Evolutionary conservation across 2,113 vertebrate species (phyloP).

Genomic region (Etheostoma spectabile): DNA sequence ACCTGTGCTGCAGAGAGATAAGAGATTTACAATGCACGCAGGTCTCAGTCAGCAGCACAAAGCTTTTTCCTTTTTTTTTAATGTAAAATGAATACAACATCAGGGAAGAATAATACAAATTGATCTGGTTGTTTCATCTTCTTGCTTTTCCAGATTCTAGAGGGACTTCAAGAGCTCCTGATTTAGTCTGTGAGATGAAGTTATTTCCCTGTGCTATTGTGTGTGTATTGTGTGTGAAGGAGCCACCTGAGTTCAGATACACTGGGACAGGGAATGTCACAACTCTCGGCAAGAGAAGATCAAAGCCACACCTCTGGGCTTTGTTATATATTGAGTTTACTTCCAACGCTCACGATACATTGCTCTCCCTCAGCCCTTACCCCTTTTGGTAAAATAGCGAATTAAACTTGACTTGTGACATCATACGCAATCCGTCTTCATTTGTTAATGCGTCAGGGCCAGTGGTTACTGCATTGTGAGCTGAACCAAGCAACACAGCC

Average conservation of each 20-base stretch:
- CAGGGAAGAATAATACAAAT: constrained; percentile 46
- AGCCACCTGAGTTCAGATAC: constrained; percentile 47
- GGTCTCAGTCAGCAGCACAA: constrained; percentile 39
- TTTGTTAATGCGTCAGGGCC: constrained; percentile 68
- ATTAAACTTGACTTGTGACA: constrained; percentile 69
- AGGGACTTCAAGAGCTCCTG: constrained; percentile 54
- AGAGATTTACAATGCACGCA: constrained; percentile 51
- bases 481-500: constrained; percentile 68
- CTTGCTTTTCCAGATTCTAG: constrained; percentile 38
- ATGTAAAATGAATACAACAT: constrained; percentile 55
- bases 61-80: constrained; percentile 24
- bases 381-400: constrained; percentile 54
- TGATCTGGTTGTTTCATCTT: constrained; percentile 51
- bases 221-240: constrained; percentile 28
- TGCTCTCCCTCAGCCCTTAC: constrained; percentile 44
- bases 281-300: constrained; percentile 60
- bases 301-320: constrained; percentile 72
- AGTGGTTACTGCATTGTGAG: constrained; percentile 52
- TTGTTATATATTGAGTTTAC: constrained; percentile 68
- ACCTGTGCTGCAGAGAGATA: constrained; percentile 65
- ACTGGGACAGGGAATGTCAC: constrained; percentile 32
- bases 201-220: constrained; percentile 49
- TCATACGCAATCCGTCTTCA: constrained; percentile 78
- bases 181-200: constrained; percentile 50
- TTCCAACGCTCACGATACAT: constrained; percentile 38